Conservation (phyloP, 1,140 invertebrate genomes). For the Schlechtendalia chinensis region DNA sequence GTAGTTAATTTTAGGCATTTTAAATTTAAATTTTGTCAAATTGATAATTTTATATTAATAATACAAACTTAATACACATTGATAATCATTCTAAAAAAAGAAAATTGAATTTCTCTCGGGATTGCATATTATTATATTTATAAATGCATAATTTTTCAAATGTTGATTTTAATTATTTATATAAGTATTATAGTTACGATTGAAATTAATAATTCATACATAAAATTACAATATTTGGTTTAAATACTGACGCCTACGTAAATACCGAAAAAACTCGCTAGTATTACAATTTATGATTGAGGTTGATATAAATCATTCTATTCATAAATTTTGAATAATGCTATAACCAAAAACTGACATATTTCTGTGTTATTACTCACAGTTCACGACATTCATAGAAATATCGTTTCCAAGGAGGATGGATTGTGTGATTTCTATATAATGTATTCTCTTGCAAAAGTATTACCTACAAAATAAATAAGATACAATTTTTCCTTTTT, state of each 20-base stretch:
- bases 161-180: too few relatives aligned
- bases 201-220: not conserved
- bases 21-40: too few relatives aligned
- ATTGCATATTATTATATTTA: too few relatives aligned
- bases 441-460: not conserved
- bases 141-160: too few relatives aligned
- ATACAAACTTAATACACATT: too few relatives aligned
- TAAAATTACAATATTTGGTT: not conserved
- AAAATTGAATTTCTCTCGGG: too few relatives aligned
- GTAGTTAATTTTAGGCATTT: too few relatives aligned
- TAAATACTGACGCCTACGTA: not conserved
- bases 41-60: too few relatives aligned
- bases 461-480: not conserved
- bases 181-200: not conserved
- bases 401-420: not conserved
- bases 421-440: not conserved
- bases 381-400: not conserved
- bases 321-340: not conserved
- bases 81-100: too few relatives aligned
- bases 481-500: not conserved
- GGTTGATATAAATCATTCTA: conserved; percentile 3
- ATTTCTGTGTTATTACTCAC: not conserved
- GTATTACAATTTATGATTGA: not conserved
- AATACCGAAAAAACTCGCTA: not conserved
- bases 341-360: not conserved